A percentile compares a stretch with the other conserved stretches of the same genome.
These are phyloP conservation scores for Tetramorium simillimum DNA, from an alignment of 1,140 invertebrate species.

Conservation along the genomic window DNA sequence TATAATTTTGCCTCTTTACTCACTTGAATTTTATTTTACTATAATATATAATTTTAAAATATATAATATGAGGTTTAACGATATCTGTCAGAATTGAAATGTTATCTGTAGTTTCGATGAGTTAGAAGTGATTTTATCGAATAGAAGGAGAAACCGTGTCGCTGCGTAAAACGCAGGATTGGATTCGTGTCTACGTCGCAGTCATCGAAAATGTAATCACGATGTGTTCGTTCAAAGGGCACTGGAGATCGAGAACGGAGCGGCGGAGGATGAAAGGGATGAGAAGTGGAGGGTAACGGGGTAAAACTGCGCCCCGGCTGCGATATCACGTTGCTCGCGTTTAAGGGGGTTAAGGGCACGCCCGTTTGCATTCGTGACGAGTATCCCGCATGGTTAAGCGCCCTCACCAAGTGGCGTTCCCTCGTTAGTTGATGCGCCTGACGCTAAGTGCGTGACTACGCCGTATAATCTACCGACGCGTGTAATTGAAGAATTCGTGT, in stretches of 20 bases:
- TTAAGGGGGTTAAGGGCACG: slow-evolving; percentile 63
- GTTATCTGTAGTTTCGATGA: neutral
- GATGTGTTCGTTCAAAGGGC: slow-evolving; percentile 30
- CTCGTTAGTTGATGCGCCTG: slow-evolving; percentile 69
- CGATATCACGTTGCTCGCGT: slow-evolving; percentile 62
- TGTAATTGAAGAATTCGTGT: neutral
- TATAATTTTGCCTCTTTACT: neutral
- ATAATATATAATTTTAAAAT: slow-evolving; percentile 13
- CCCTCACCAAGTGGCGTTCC: slow-evolving; percentile 58
- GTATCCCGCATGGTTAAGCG: slow-evolving; percentile 63
- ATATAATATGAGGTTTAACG: neutral
- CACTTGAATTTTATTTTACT: neutral
- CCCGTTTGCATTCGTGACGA: slow-evolving; percentile 65
- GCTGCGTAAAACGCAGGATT: slow-evolving; percentile 26
- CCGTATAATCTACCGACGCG: slow-evolving; percentile 55
- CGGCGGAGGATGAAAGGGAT: neutral
- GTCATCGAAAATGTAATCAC: slow-evolving; percentile 32
- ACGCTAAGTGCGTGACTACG: slow-evolving; percentile 62
- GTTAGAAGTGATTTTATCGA: neutral
- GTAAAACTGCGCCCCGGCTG: slow-evolving; percentile 34
- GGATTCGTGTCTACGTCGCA: slow-evolving; percentile 12
- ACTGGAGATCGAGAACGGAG: neutral
- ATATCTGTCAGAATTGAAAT: slow-evolving; percentile 16
- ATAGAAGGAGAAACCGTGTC: neutral
- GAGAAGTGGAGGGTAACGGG: neutral